Evolutionary conservation across 2,113 vertebrate genomes (phyloP).

Genomic region (Podarcis cretensis): DNA sequence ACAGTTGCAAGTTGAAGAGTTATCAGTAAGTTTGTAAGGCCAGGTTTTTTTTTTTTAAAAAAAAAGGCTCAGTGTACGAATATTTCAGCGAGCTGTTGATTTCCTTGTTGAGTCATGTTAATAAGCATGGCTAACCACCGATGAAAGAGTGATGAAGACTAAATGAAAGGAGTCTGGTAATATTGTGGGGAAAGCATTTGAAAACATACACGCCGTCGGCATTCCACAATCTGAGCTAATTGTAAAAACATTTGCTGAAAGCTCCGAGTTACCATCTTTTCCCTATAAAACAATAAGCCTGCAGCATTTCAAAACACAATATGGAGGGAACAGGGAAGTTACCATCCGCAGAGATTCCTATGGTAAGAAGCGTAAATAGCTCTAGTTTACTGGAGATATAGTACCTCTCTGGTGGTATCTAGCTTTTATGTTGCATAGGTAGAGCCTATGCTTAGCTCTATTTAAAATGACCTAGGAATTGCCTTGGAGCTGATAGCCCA

Average conservation of each 20-base stretch:
- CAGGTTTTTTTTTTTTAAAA: constrained; percentile 10
- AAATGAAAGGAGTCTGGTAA: constrained; percentile 52
- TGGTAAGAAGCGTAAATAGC: background rate
- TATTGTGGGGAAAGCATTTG: constrained; percentile 14
- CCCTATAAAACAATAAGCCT: background rate
- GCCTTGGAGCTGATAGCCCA: background rate
- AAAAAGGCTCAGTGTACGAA: constrained; percentile 43
- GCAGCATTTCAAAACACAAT: background rate
- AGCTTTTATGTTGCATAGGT: background rate
- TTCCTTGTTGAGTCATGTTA: constrained; percentile 42
- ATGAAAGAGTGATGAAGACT: constrained; percentile 51
- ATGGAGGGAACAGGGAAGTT: background rate
- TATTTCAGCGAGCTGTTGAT: constrained; percentile 48
- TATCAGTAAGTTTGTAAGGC: constrained; percentile 42
- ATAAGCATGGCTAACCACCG: constrained; percentile 23
- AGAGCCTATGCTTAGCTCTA: background rate
- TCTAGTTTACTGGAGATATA: background rate
- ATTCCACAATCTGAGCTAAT: constrained; percentile 5
- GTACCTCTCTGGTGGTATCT: too few relatives aligned
- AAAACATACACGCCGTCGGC: constrained; percentile 41
- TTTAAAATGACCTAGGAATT: background rate
- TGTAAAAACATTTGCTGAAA: constrained; percentile 42
- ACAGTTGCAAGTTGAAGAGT: constrained; percentile 34
- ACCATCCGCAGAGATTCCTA: background rate
- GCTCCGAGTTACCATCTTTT: constrained; percentile 17